Conservation (phyloP, 1,140 invertebrate species). For the Dendrolimus punctatus region DNA sequence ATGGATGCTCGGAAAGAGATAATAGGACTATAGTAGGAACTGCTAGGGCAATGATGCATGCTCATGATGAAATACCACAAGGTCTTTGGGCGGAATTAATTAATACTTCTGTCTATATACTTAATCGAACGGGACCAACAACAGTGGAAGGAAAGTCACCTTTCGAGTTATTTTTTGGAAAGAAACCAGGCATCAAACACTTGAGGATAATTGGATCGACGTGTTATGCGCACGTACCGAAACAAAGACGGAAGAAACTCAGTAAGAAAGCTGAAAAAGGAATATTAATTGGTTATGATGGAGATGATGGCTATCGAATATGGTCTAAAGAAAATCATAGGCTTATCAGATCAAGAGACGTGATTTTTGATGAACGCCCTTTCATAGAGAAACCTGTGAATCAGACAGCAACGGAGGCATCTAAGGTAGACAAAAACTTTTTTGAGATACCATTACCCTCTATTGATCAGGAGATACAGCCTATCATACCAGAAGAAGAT, state of each 20-base stretch:
- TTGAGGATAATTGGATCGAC: no score
- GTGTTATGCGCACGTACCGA: no score
- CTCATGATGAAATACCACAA: background rate
- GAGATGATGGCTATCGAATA: no score
- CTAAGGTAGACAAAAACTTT: no score
- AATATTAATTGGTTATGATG: conserved; percentile 2
- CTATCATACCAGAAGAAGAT: no score
- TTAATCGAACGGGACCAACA: background rate
- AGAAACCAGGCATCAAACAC: background rate
- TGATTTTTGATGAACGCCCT: background rate
- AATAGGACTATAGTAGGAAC: conserved; percentile 4
- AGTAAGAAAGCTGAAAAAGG: background rate
- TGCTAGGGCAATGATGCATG: background rate
- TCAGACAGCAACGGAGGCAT: no score
- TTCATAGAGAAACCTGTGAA: no score
- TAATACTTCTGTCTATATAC: background rate
- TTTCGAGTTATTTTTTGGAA: background rate
- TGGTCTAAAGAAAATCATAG: no score
- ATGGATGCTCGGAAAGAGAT: background rate
- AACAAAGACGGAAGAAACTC: background rate
- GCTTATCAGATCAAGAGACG: no score
- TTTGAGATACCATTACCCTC: no score
- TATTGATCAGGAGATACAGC: no score
- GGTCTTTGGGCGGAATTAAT: conserved; percentile 2
- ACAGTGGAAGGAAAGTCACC: background rate